A percentile compares a stretch with the other conserved stretches of the same genome.
Evolutionary conservation across 2,113 vertebrate genomes (phyloP).

Genomic region (Saccopteryx bilineata): DNA sequence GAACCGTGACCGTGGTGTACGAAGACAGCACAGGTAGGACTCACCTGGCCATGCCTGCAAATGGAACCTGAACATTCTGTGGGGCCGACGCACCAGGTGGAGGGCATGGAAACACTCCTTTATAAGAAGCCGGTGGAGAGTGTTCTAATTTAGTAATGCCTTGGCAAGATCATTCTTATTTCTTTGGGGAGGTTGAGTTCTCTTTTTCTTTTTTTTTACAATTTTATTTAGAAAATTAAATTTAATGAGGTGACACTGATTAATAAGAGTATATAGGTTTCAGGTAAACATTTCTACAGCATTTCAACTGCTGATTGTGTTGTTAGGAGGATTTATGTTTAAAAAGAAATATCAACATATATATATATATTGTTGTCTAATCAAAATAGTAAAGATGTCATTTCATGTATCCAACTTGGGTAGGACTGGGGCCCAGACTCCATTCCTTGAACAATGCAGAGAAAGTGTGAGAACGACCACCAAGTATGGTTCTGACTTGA

Average conservation of each 20-base stretch:
- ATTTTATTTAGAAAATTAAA: no score
- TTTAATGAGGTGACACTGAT: no score
- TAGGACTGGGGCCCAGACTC: neutral
- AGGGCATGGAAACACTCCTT: neutral
- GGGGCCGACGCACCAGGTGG: neutral
- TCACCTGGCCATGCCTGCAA: neutral
- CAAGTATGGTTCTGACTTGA: neutral
- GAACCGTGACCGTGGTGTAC: constrained; percentile 96
- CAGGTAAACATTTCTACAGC: no score
- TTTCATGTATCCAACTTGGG: neutral
- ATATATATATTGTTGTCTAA: neutral
- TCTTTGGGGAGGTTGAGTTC: no score
- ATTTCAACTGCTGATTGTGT: no score
- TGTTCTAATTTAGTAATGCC: neutral
- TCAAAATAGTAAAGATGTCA: neutral
- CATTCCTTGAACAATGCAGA: neutral
- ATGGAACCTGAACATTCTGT: neutral
- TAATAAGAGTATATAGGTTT: no score
- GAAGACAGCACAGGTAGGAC: constrained; percentile 96
- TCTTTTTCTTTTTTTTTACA: no score
- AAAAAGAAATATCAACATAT: neutral
- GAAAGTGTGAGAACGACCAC: neutral
- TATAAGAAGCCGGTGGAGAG: neutral
- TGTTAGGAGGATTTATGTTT: neutral
- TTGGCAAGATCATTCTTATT: no score